phyloP scores from a whole-genome alignment of 2,113 vertebrate genomes.

The Ammodytes marinus region DNA sequence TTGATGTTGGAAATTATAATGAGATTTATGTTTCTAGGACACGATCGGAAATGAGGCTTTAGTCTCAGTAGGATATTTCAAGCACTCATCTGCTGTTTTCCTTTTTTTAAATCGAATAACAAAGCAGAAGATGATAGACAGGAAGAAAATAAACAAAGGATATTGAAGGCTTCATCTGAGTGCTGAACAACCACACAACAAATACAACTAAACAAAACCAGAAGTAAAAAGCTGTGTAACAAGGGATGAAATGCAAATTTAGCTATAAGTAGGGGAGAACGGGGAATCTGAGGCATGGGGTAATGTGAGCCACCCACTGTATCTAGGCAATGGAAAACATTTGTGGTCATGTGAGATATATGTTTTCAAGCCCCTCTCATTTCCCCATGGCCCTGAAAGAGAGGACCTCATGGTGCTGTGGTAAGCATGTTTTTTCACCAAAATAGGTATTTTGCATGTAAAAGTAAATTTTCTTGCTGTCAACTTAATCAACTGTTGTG shows the following conservation, averaged over 20 bases:
- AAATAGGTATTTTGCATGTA: no score
- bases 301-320: no score
- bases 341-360: no score
- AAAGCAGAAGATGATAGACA: slow-evolving; percentile 79
- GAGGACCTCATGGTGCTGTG: no score
- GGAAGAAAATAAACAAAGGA: slow-evolving; percentile 67
- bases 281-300: no score
- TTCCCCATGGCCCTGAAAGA: no score
- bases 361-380: no score
- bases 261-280: no score
- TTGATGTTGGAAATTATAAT: slow-evolving; percentile 87
- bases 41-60: slow-evolving; percentile 82
- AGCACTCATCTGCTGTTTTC: slow-evolving; percentile 71
- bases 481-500: no score
- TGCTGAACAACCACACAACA: slow-evolving; percentile 36
- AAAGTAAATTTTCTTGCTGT: no score
- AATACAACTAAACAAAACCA: slow-evolving; percentile 39
- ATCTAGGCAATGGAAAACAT: no score
- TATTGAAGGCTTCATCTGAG: slow-evolving; percentile 60
- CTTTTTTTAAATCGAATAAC: slow-evolving; percentile 74
- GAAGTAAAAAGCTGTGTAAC: not conserved
- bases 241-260: not conserved
- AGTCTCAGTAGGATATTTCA: slow-evolving; percentile 83
- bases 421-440: no score
- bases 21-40: slow-evolving; percentile 88